Percentiles rank a stretch among this genome's conserved stretches.
Conservation (phyloP, 2,113 vertebrate species). For the Dicerorhinus sumatrensis region DNA sequence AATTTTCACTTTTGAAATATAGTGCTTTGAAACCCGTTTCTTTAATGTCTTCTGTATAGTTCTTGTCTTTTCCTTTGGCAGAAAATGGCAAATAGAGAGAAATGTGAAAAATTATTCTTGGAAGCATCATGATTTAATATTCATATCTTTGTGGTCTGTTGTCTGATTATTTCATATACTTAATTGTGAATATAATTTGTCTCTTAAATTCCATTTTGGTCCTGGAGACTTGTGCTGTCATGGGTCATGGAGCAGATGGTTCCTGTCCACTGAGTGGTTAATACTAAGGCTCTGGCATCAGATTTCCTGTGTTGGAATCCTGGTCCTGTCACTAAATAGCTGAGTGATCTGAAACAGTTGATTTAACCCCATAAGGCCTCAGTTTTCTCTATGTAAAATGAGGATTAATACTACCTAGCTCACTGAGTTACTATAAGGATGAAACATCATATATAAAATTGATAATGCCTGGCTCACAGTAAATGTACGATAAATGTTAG, state of each 20-base stretch:
- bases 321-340: background rate
- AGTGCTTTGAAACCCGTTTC: slow-evolving; percentile 39
- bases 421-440: background rate
- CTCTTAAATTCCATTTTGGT: background rate
- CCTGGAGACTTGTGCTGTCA: slow-evolving; percentile 48
- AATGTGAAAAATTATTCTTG: background rate
- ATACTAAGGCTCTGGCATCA: background rate
- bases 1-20: slow-evolving; percentile 44
- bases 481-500: background rate
- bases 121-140: slow-evolving; percentile 42
- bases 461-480: background rate
- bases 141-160: slow-evolving; percentile 40
- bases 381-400: background rate
- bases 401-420: background rate
- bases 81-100: slow-evolving; percentile 30
- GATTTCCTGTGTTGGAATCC: background rate
- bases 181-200: slow-evolving; percentile 54
- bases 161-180: background rate
- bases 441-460: background rate
- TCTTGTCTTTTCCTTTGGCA: slow-evolving; percentile 56
- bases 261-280: background rate
- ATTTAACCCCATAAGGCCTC: background rate
- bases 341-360: background rate
- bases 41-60: slow-evolving; percentile 59
- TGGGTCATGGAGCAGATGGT: slow-evolving; percentile 49